Evolutionary conservation across 2,888 invertebrate genomes (phyloP), one percentile per base, ranked within the genome.

Genomic region (Agrotis clavis): DNA sequence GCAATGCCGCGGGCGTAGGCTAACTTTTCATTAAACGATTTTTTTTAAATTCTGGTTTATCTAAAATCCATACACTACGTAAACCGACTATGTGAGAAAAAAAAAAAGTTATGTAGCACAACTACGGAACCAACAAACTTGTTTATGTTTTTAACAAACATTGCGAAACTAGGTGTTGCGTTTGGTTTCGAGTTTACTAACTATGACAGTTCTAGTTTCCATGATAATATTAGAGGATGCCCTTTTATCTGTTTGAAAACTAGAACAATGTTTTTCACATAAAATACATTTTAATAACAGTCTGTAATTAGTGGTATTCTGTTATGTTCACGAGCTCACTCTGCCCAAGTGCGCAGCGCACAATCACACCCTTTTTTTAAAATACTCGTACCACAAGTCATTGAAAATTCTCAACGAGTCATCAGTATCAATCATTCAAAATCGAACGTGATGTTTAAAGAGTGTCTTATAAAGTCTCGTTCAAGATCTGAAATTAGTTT

Each of bases 61-160:
- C 11, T 30, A 56, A 5, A 30, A 18, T 18, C 21, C 6, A 11
- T 5, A 11, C 1, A 2, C 30, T 30, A 0, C 18, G 16, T n/a
- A 30, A 16, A 14, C 16, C 18, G 4, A 50, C 4, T n/a, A 72
- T 11, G 6, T 54, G n/a, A 25, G 16, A 18, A 21, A n/a, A 64
- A 74, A 73, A n/a, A 59, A 50, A 2, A 30, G 45, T 19, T 47
- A 18, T 51, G 19, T 25, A 19, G 19, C 9, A 16, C 18, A 47
- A 77, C 50, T 21, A 14, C 21, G 21, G 21, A 0, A 50, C 30
- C 18, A 50, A 45, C 72, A 50, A 56, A n/a, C 18, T 56, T 30
- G 54, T 71, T 50, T 45, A 50, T 78, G 45, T 61, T 74, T 77
- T 70, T 45, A 60, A 74, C 72, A 56, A 74, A 61, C 78, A 71